Evolutionary conservation across 2,797 vertebrate species (phyloP).

Genomic region (Epinephelus malabaricus): DNA sequence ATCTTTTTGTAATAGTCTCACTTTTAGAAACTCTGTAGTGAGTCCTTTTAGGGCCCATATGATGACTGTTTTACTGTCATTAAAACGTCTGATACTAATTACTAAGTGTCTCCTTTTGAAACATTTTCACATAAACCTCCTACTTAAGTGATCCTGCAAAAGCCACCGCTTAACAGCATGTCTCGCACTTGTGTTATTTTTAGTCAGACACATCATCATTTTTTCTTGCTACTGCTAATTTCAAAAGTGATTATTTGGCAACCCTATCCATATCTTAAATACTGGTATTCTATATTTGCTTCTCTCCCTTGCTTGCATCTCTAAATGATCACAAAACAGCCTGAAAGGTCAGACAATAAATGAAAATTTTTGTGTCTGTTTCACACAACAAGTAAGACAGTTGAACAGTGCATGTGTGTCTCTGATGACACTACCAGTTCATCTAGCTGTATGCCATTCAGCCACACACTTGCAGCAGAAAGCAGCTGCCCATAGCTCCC

Average conservation of each 20-base stretch:
- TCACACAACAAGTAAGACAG: background rate
- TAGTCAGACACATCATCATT: background rate
- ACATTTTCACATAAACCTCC: background rate
- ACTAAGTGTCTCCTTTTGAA: slow-evolving; percentile 1
- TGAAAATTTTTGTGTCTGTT: background rate
- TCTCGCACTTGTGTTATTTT: background rate
- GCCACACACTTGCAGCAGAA: background rate
- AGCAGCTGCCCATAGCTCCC: background rate
- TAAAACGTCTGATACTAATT: background rate
- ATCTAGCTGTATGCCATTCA: background rate
- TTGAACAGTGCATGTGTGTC: background rate
- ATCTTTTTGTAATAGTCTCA: background rate
- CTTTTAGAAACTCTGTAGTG: background rate
- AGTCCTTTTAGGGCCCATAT: background rate
- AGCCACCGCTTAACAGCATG: background rate
- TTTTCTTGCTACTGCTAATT: background rate
- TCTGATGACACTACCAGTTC: background rate
- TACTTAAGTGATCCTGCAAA: background rate
- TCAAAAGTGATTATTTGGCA: background rate
- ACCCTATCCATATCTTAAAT: background rate
- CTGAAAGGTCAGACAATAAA: background rate
- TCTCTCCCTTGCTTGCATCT: background rate
- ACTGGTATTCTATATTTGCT: background rate
- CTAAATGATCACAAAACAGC: background rate
- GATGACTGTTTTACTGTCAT: background rate